Evolutionary conservation across 2,888 invertebrate genomes (phyloP).

Genomic region (Caenorhabditis panamensis): DNA sequence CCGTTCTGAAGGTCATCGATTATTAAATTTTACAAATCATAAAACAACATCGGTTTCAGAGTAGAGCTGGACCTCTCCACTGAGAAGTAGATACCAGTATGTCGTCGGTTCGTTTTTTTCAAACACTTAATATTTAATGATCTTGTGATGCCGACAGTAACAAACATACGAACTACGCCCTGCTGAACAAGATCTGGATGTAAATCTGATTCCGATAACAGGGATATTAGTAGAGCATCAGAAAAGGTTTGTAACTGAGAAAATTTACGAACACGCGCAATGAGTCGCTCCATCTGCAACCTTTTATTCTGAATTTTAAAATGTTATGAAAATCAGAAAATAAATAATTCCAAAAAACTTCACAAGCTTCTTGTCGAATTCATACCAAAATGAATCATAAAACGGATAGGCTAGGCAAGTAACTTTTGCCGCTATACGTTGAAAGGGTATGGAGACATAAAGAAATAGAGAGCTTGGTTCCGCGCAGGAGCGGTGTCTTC

Average conservation of each 20-base stretch:
- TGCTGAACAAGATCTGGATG: conserved; percentile 73
- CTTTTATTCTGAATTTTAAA: background rate
- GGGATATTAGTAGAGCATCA: conserved; percentile 72
- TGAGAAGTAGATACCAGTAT: conserved; percentile 79
- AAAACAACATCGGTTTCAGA: conserved; percentile 40
- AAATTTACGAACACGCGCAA: conserved; percentile 70
- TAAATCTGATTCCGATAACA: conserved; percentile 74
- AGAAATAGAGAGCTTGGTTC: conserved; percentile 30
- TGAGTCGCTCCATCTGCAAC: conserved; percentile 71
- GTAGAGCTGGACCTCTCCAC: conserved; percentile 79
- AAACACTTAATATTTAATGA: conserved; percentile 76
- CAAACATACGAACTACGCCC: conserved; percentile 77
- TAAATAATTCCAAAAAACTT: no score
- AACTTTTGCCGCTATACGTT: conserved; percentile 42
- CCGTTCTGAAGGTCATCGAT: conserved; percentile 48
- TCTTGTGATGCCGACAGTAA: background rate
- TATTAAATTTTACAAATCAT: background rate
- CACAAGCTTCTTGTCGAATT: no score
- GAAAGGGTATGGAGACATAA: conserved; percentile 38
- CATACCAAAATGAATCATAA: background rate
- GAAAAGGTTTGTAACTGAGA: conserved; percentile 69
- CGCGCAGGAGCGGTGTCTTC: background rate
- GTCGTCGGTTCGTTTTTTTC: conserved; percentile 73
- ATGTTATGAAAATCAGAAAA: conserved; percentile 12
- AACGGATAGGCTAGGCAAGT: conserved; percentile 6